Percentiles rank a stretch among this genome's conserved stretches.
Conservation (phyloP, 2,113 vertebrate genomes). For the Phrynocephalus versicolor region DNA sequence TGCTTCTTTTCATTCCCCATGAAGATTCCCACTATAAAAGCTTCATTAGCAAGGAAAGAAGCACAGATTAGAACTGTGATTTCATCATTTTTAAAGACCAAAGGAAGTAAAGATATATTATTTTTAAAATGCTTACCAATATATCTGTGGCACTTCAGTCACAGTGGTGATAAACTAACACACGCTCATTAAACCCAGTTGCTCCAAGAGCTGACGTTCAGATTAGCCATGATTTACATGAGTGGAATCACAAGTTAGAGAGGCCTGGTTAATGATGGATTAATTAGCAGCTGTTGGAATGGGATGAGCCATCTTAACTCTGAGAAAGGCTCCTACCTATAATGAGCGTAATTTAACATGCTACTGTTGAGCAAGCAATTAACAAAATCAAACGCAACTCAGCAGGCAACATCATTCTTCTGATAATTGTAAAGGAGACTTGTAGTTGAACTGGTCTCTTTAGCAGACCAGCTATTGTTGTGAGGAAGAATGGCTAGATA, state of each 20-base stretch:
- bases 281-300: slow-evolving; percentile 67
- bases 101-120: neutral
- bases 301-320: slow-evolving; percentile 55
- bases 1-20: slow-evolving; percentile 36
- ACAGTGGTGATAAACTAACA: slow-evolving; percentile 55
- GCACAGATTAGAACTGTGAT: slow-evolving; percentile 38
- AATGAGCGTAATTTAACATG: slow-evolving; percentile 70
- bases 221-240: slow-evolving; percentile 59
- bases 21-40: slow-evolving; percentile 37
- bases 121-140: neutral
- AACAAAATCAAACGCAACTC: slow-evolving; percentile 54
- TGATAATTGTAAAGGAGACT: slow-evolving; percentile 14
- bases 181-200: slow-evolving; percentile 54
- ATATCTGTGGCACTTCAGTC: slow-evolving; percentile 40
- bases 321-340: slow-evolving; percentile 54
- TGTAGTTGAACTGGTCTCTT: neutral
- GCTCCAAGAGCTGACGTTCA: slow-evolving; percentile 40
- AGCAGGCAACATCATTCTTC: slow-evolving; percentile 43
- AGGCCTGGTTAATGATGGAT: slow-evolving; percentile 55
- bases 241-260: slow-evolving; percentile 54
- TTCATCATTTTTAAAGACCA: slow-evolving; percentile 43
- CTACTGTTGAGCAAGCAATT: slow-evolving; percentile 56
- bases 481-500: too few relatives aligned
- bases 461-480: neutral
- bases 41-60: slow-evolving; percentile 36